Evolutionary conservation across 2,797 vertebrate genomes (phyloP), one percentile per base, ranked within the genome.

Genomic region (Sylvilagus floridanus): DNA sequence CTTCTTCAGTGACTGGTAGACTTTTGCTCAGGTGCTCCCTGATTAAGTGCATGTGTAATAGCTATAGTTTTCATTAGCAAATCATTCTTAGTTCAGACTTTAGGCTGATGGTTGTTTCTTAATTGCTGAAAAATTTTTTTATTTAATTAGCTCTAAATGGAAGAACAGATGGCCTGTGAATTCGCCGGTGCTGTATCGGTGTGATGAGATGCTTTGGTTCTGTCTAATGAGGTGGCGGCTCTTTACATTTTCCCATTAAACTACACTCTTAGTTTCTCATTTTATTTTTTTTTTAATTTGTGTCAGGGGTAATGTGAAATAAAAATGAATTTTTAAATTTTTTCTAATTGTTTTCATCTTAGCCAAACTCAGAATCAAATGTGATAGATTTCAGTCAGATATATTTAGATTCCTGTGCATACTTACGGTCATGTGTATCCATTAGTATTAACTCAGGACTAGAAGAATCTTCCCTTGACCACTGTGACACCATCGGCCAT

Each of bases 101-200:
- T 82, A 82, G 91, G 66, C 94, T 97, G 90, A 96, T 93, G 13
- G 32, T 86, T 95, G 94, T 96, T 97, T 96, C 60, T 93, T 97
- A 98, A 98, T 97, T 97, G 95, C 90, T 96, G 88, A 91, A 85
- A 76, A 96, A 91, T 98, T 96, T 21, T 35, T 32, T 86, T 91
- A 96, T 97, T 96, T 97, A 97, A 98, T 98, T 97, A 96, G 95
- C 78, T 97, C 88, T 98, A 78, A n/a, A 65, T 97, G 78, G 84
- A 94, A 89, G 96, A 98, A 96, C 98, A 98, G 98, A 98, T 98
- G 97, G 97, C 90, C 94, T 96, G 82, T n/a, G 94, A 95, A 98
- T 94, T 91, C 77, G 13, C 22, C 94, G 96, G 82, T 7, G 3
- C 71, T 95, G 11, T 94, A 90, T 91, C 90, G 91, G 24, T 83